Evolutionary conservation across 2,888 invertebrate genomes (phyloP), one percentile per base, ranked within the genome.

Genomic region (Choristoneura rosaceana): DNA sequence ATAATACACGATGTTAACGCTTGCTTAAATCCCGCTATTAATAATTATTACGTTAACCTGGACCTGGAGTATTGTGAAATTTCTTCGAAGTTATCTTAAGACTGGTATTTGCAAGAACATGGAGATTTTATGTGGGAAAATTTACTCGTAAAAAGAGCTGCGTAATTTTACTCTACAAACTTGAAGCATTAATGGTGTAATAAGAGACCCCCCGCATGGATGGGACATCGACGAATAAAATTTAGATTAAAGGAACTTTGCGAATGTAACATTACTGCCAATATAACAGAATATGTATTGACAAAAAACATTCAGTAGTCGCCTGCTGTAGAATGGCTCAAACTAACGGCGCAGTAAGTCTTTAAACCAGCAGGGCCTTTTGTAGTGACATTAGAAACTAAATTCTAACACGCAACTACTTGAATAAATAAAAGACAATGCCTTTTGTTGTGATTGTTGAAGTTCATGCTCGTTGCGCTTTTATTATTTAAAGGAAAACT

Each of bases 11-110:
- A 43, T 61, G 70, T 71, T 66, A 71, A 71, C 55, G 66, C 43
- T 43, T n/a, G 55, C 55, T 33, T 70, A 50, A 50, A 70, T 66
- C 33, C 52, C 41, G 70, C 65, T 70, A 70, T 70, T 70, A 66
- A 65, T 70, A 70, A 70, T 66, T 66, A 66, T 70, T 70, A 66
- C 60, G 70, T 61, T 70, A 70, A 47, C 47, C n/a, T 47, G 47
- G 47, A 66, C 61, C 50, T 61, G 70, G 60, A 52, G 60, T 47
- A 34, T 66, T 52, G 50, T 52, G 50, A 52, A 55, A 55, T 55
- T 55, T 17, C 55, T 17, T 25, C 25, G 55, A 55, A 55, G 55
- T 55, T 55, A 55, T 25, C 55, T 55, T 12, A 55, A 25, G 12
- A 55, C 25, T 12, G 55, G 10, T 52, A 17, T 55, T 59, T 59